Conservation (phyloP, 1,140 invertebrate species). For the Drosophila truncata region DNA sequence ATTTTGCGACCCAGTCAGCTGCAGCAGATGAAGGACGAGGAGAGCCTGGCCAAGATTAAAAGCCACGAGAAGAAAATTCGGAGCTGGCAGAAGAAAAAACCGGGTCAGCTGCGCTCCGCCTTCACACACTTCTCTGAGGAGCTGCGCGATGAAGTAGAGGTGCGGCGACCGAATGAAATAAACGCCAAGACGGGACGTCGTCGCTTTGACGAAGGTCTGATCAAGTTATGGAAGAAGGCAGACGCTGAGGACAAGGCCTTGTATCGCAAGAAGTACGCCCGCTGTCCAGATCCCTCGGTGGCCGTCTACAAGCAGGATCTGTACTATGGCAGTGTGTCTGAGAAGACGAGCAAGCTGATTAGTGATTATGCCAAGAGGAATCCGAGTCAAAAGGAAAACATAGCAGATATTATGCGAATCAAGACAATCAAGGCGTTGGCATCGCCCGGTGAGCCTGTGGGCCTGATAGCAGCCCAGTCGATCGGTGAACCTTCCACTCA, state of each 20-base stretch:
- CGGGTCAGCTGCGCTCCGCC: constrained; percentile 66
- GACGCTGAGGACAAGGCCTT: constrained; percentile 87
- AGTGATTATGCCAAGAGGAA: constrained; percentile 87
- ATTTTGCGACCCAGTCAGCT: constrained; percentile 86
- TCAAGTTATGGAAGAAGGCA: constrained; percentile 88
- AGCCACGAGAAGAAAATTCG: constrained; percentile 86
- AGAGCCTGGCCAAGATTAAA: constrained; percentile 87
- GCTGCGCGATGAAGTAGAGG: constrained; percentile 74
- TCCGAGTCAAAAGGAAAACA: constrained; percentile 85
- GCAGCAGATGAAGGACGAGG: constrained; percentile 85
- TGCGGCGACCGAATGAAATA: constrained; percentile 71
- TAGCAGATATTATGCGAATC: constrained; percentile 90
- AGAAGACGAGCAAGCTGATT: constrained; percentile 91
- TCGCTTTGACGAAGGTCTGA: constrained; percentile 85
- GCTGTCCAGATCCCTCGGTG: constrained; percentile 91
- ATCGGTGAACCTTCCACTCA: constrained; percentile 99
- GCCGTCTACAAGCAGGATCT: constrained; percentile 90
- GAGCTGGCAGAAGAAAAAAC: constrained; percentile 88
- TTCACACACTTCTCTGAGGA: constrained; percentile 83
- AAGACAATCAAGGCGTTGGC: constrained; percentile 92
- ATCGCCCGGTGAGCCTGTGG: constrained; percentile 97
- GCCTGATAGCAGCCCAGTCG: constrained; percentile 97
- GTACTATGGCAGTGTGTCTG: constrained; percentile 93
- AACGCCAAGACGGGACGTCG: constrained; percentile 74
- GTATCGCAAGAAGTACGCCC: constrained; percentile 83